Evolutionary conservation across 2,113 vertebrate species (phyloP), one percentile per base, ranked within the genome.

Genomic region (Boulengeromyrus knoepffleri): DNA sequence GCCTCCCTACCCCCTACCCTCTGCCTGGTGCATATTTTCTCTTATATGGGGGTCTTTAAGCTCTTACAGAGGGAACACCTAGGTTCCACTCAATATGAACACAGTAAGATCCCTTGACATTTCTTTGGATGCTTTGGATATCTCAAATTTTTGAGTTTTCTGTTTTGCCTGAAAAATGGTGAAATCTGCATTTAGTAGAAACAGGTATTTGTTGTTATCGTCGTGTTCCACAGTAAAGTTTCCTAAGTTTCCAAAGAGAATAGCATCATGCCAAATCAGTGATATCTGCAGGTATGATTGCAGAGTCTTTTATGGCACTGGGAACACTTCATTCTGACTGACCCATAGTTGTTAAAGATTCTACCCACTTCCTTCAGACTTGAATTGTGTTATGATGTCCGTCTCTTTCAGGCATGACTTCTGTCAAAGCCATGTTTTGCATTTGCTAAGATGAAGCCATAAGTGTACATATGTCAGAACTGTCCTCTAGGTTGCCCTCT

Each of bases 201-300:
- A 17, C 15, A 7, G 70, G 27, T 74, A 39, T 77, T 77, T 80
- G 13, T 77, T 39, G 13, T 80, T 42, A 1, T 77, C 36, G 15
- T 17, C 17, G 47, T 53, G 74, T 87, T 31, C 24, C 15, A 47
- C 47, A 88, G 53, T 88, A n/a, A 80, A 50, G 36, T 90, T 91
- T 89, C 85, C 15, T 89, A n/a, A 36, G 9, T 50, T 36, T 36
- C 13, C 70, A 56, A 85, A 62, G 10, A 5, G n/a, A 80, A 74
- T 36, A 88, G 46, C 70, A 50, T 21, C 5, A 8, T 80, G 19
- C 84, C 84, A 88, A 87, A 86, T 90, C 52, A 70, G 90, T 53
- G 31, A 70, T 53, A 50, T 31, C 45, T 56, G 89, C 21, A 88
- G 89, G 88, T 87, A 58, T 88, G 77, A 66, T 31, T 24, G 27